These are phyloP conservation scores for Salvelinus sp. DNA, from an alignment of 2,113 vertebrate species.

Conservation along the genomic window DNA sequence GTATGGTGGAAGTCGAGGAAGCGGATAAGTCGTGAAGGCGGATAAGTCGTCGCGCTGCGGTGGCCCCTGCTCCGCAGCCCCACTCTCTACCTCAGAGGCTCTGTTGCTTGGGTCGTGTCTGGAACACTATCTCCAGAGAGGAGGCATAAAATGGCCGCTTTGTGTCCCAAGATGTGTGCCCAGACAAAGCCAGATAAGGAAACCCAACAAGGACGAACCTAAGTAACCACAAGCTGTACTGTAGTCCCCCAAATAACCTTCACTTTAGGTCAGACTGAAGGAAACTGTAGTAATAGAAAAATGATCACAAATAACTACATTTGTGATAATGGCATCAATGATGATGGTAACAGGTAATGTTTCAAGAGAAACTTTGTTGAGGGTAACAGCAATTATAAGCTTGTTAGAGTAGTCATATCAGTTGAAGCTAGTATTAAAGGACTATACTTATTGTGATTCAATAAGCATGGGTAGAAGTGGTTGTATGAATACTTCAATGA, in stretches of 20 bases:
- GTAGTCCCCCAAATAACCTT: conserved; percentile 59
- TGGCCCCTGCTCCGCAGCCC: conserved; percentile 16
- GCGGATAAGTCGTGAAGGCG: conserved; percentile 51
- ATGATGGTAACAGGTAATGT: background rate
- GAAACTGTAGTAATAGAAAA: conserved; percentile 1
- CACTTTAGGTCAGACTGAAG: conserved; percentile 55
- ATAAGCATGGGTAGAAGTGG: no score
- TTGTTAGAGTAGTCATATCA: no score
- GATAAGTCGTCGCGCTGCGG: conserved; percentile 44
- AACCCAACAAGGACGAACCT: conserved; percentile 61
- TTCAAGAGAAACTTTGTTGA: background rate
- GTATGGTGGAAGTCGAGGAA: conserved; percentile 53
- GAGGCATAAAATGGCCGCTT: conserved; percentile 71
- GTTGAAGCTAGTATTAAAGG: no score
- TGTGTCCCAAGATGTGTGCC: conserved; percentile 70
- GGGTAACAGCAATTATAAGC: no score
- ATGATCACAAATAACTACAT: background rate
- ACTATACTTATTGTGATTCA: no score
- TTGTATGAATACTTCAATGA: no score
- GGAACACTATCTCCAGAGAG: conserved; percentile 75
- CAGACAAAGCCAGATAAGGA: conserved; percentile 68
- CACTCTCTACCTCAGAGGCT: conserved; percentile 46
- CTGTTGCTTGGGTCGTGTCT: conserved; percentile 59
- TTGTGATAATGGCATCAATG: background rate
- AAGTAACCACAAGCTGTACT: conserved; percentile 43